Evolutionary conservation across 2,113 vertebrate genomes (phyloP).

Genomic region (Nycticorax nycticorax): DNA sequence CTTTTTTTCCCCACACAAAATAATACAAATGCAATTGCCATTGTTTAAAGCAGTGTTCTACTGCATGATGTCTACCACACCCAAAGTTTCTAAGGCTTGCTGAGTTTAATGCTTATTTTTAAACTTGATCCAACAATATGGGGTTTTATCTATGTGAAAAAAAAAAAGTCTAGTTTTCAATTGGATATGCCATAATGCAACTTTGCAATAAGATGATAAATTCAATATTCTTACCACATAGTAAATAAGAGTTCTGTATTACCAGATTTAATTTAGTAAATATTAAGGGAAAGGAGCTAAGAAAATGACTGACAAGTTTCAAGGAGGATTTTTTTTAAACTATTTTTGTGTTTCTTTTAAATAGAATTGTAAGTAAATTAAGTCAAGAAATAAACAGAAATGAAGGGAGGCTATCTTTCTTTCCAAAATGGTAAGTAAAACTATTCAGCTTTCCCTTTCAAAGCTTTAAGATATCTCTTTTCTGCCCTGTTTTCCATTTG

Average conservation of each 20-base stretch:
- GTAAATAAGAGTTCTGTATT: not conserved
- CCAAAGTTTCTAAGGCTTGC: not conserved
- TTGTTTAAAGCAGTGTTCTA: not conserved
- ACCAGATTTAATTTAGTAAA: not conserved
- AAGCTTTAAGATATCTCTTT: not conserved
- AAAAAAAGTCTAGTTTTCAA: not conserved
- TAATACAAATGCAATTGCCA: not conserved
- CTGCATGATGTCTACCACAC: fast-evolving
- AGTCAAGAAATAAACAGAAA: slow-evolving; percentile 89
- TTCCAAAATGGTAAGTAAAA: slow-evolving; percentile 77
- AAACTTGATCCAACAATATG: not conserved
- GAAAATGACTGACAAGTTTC: not conserved
- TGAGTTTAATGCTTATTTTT: not conserved
- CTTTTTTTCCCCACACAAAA: not conserved
- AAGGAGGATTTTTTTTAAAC: not conserved
- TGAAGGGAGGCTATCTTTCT: slow-evolving; percentile 81
- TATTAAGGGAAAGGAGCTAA: not conserved
- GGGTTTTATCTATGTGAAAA: not conserved
- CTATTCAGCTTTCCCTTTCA: not conserved
- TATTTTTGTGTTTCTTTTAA: not conserved
- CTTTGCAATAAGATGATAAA: not conserved
- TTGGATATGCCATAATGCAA: not conserved
- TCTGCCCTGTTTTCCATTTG: not conserved
- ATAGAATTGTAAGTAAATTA: slow-evolving; percentile 86
- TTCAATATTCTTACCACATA: not conserved